Conservation (phyloP, 2,797 vertebrate species). For the Meda fulgida region DNA sequence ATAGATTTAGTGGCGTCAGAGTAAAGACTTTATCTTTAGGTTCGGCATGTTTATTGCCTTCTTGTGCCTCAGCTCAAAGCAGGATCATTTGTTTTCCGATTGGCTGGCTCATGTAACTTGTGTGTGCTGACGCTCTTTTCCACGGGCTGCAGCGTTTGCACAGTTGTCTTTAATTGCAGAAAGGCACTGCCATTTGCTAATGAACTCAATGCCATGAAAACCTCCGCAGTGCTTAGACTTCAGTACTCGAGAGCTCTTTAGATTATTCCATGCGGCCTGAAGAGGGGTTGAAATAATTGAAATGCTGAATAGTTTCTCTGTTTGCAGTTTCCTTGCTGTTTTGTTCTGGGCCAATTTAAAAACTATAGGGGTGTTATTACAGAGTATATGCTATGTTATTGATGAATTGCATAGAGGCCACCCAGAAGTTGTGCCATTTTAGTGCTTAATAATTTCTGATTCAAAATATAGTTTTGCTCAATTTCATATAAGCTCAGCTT, state of each 20-base stretch:
- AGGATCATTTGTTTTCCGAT: slow-evolving; percentile 34
- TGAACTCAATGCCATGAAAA: slow-evolving; percentile 71
- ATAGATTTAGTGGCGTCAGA: neutral
- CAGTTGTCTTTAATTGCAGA: slow-evolving; percentile 76
- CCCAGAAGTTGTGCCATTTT: slow-evolving; percentile 4
- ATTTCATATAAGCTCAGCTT: neutral
- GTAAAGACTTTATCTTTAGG: slow-evolving; percentile 20
- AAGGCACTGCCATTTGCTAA: slow-evolving; percentile 73
- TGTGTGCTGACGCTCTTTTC: slow-evolving; percentile 63
- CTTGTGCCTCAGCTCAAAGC: slow-evolving; percentile 1
- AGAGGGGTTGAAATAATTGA: slow-evolving; percentile 77
- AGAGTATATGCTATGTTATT: slow-evolving; percentile 37
- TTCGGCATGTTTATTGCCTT: slow-evolving; percentile 33
- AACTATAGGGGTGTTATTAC: slow-evolving; percentile 66
- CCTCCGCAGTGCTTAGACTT: slow-evolving; percentile 70
- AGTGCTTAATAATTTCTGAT: slow-evolving; percentile 3
- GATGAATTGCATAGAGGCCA: slow-evolving; percentile 7
- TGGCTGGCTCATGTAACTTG: slow-evolving; percentile 34
- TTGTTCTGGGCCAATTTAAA: slow-evolving; percentile 41
- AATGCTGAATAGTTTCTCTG: slow-evolving; percentile 61
- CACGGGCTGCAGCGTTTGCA: slow-evolving; percentile 69
- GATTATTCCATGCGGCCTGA: slow-evolving; percentile 70
- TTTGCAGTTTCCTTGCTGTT: slow-evolving; percentile 55
- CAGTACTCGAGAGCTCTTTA: slow-evolving; percentile 72
- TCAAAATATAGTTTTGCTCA: slow-evolving; percentile 3